Base-by-base conservation (phyloP, 2,888 invertebrate species). In the Eupithecia pulchellata region DNA sequence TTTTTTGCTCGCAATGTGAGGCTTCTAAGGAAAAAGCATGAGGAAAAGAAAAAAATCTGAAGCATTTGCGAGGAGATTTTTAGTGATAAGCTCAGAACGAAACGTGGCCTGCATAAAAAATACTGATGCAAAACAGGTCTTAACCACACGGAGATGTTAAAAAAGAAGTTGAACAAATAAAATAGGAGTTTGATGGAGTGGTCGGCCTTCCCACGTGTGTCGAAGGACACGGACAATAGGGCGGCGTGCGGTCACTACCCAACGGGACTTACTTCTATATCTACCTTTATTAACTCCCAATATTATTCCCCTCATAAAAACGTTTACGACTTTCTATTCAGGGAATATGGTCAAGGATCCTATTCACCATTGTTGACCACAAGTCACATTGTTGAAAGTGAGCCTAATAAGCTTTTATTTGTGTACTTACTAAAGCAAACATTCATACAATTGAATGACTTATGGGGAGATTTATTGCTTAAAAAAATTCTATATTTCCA, bases 201-300 rank as follows among this genome's bases (percentile, higher is more conserved):
- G 84, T 76, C 82, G 89, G 82, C 91, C 91, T 91, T 88, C 87
- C 78, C 82, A 79, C 78, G 77, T 73, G 77, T 80, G 72, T 74
- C 84, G 90, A 90, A 91, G 91, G 92, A 87, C 91, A 69, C 47
- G 72, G 84, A 90, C 91, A 91, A 92, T 87, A n/a, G 86, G 86
- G 36, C 80, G 82, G 84, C 82, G 86, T 82, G 82, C 80, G 75
- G 73, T 76, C 78, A 78, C 81, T 78, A 78, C 84, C 79, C 78
- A 85, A 90, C 87, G 84, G 87, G 87, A 84, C 84, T 80, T 79
- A 69, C 75, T 58, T 30, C n/a, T 79, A 69, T 75, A 32, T 30
- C n/a, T 58, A 81, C 84, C 75, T 78, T 82, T 86, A 85, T 86
- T 88, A 83, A 86, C 82, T 75, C 68, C 72, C 64, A 74, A 80